Evolutionary conservation across 2,113 vertebrate genomes (phyloP).

Genomic region (Falcunculus frontatus): DNA sequence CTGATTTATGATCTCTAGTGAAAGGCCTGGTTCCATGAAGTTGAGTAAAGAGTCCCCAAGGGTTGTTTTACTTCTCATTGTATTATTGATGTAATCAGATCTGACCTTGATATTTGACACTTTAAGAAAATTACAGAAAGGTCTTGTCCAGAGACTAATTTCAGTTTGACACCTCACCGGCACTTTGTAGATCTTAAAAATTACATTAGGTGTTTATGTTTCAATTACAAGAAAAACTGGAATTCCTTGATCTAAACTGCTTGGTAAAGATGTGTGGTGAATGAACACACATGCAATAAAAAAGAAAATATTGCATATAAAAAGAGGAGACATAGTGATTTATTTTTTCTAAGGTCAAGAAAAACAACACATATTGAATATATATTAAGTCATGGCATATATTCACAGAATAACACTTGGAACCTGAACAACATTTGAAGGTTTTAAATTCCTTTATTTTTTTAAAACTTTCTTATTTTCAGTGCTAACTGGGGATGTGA

Average conservation of each 20-base stretch:
- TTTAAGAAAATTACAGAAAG: neutral
- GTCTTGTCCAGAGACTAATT: neutral
- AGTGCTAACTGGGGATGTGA: neutral
- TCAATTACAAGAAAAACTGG: neutral
- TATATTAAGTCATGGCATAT: neutral
- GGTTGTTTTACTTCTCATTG: neutral
- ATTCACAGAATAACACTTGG: neutral
- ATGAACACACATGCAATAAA: neutral
- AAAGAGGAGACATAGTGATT: neutral
- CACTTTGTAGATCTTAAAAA: neutral
- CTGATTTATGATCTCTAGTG: neutral
- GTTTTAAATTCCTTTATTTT: neutral
- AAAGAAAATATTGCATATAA: neutral
- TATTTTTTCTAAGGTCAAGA: neutral
- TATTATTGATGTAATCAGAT: neutral
- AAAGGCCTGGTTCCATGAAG: neutral
- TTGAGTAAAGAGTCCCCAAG: neutral
- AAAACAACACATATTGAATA: neutral
- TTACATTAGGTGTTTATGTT: neutral
- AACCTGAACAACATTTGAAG: neutral
- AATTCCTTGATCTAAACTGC: neutral
- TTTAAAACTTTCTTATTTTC: neutral
- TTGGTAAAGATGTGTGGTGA: neutral
- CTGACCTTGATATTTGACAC: neutral
- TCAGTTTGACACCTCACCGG: neutral